Base-by-base conservation (phyloP, 1,140 invertebrate species). In the Leptopilina clavipes region DNA sequence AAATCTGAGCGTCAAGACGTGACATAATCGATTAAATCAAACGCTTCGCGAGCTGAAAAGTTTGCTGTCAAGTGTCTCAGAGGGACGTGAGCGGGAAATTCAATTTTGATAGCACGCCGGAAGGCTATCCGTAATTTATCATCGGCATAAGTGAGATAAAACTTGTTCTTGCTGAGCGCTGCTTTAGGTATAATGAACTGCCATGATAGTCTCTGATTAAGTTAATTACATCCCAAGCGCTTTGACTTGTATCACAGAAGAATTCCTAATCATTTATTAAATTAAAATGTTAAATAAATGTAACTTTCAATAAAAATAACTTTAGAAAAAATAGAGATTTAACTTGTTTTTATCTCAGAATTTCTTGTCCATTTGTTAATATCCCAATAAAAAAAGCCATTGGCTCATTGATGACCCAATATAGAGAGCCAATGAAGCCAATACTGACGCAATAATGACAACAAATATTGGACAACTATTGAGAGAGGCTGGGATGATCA, bases 141-240 rank as follows among this genome's bases (percentile, higher is more conserved):
- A 77, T 73, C 74, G 70, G 54, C 8, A 59, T 45, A 74, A 81
- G 79, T 81, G 76, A 37, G 79, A 82, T 83, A 80, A 84, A 83
- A 84, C 79, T 84, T 78, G 45, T 71, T 65, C 76, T 71, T 45
- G 75, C 76, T 56, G 45, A 56, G 59, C 59, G 59, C 59, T 65
- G 59, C 59, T 40, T 71, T 70, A n/a, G 59, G 71, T 65, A 75
- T 84, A 86, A 86, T 83, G 78, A 84, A 82, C 78, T 80, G 78
- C 76, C 31, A 74, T 82, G 79, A 84, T 85, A 82, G 82, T 81
- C 71, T 45, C 75, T 81, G 78, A 85, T 85, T 83, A 81, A 84
- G 72, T 83, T 85, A 85, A 86, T 85, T 83, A 81, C 14, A 17
- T 72, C 77, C 56, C 72, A 59, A 59, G 56, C 56, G 72, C 75